Base-by-base conservation (phyloP, 2,113 vertebrate species). In the Delphinus delphis region DNA sequence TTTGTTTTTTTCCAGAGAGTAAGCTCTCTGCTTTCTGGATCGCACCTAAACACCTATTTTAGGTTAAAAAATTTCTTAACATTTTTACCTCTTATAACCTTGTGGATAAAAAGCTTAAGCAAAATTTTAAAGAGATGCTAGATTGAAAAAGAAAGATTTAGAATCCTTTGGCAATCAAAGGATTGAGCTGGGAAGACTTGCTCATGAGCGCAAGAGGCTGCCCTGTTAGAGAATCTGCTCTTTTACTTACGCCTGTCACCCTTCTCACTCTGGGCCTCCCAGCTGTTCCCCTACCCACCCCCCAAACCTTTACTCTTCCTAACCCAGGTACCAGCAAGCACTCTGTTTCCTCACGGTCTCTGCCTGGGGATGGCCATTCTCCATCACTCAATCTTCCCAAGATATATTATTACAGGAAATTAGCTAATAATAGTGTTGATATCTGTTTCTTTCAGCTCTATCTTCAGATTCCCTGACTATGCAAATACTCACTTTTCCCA, bases 401-500 rank as follows among this genome's bases (percentile, higher is more conserved):
- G 65, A 60, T 71, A 55, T 12, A 25, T 81, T 81, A 67, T 55
- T 95, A 26, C 14, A 89, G 81, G 50, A 90, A 82, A 79, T 95
- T 79, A 90, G 28, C 25, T 85, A 84, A 80, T 23, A 94, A n/a
- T 76, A 41, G 53, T 76, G 47, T 85, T 90, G 68, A 74, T 50
- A 73, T 50, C 28, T 97, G 21, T 77, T 92, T 79, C 26, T 74
- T 53, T 80, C 38, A 62, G 33, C 7, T 80, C 26, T 50, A 20
- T 80, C 79, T 96, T 94, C 62, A 71, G 31, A 41, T 86, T 95
- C 70, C 23, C n/a, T 88, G n/a, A 81, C 41, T 81, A 18, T 63
- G 71, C 10, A 76, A 96, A 73, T 93, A 33, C 53, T 92, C 31
- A 85, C 44, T 95, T 97, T 93, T 89, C 63, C 44, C 17, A 62